phyloP scores from a whole-genome alignment of 2,797 vertebrate genomes.

The Netta rufina region DNA sequence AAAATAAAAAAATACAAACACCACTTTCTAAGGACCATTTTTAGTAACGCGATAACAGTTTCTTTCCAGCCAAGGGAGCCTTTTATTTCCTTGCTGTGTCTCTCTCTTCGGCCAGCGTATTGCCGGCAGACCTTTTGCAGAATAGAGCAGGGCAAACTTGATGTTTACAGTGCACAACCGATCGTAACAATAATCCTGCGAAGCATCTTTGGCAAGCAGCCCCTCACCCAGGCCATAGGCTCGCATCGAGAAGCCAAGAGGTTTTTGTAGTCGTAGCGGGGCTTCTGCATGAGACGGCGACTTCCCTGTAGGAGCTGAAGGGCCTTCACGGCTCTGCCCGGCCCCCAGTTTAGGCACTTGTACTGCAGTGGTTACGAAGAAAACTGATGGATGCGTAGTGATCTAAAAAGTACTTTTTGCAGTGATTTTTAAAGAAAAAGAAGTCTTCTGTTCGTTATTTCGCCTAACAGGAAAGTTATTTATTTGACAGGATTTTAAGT shows the following conservation, averaged over 20 bases:
- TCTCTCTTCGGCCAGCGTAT: constrained; percentile 72
- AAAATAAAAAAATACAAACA: constrained; percentile 51
- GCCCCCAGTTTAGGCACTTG: constrained; percentile 80
- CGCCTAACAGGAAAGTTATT: constrained; percentile 82
- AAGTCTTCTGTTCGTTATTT: constrained; percentile 77
- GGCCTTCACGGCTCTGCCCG: constrained; percentile 58
- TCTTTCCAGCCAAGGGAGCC: constrained; percentile 77
- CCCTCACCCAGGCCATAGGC: constrained; percentile 62
- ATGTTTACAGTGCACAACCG: constrained; percentile 67
- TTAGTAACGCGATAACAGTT: constrained; percentile 79
- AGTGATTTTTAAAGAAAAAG: constrained; percentile 74
- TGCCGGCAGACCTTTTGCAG: constrained; percentile 72
- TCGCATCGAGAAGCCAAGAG: constrained; percentile 69
- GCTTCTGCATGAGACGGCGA: constrained; percentile 71
- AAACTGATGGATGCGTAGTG: constrained; percentile 81
- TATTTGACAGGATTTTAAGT: constrained; percentile 86
- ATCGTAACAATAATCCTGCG: constrained; percentile 54
- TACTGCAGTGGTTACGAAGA: constrained; percentile 78
- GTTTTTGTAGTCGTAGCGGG: constrained; percentile 34
- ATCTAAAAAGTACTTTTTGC: constrained; percentile 86
- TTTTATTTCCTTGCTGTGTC: constrained; percentile 77
- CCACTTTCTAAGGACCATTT: constrained; percentile 79
- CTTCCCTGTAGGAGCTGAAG: constrained; percentile 57
- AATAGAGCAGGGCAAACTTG: constrained; percentile 68
- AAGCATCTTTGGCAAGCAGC: constrained; percentile 62